Evolutionary conservation across 2,113 vertebrate genomes (phyloP).

Genomic region (Misgurnus mizolepis): DNA sequence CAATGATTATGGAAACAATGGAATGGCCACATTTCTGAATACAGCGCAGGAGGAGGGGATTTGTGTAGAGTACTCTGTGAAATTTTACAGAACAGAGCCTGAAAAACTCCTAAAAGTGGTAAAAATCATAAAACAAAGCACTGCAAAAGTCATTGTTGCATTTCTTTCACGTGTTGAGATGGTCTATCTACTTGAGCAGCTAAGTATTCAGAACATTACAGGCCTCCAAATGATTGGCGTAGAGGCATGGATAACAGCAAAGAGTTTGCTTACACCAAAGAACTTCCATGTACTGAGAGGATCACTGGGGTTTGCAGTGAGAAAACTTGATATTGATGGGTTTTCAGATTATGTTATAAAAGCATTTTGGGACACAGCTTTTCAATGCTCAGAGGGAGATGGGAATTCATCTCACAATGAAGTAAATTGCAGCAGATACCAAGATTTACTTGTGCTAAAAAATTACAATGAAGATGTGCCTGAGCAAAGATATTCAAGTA

Average conservation of each 20-base stretch:
- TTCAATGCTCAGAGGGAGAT: not conserved
- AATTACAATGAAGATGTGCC: not conserved
- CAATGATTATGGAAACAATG: slow-evolving; percentile 75
- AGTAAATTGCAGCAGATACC: not conserved
- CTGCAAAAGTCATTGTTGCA: slow-evolving; percentile 69
- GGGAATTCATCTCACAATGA: not conserved
- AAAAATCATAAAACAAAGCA: slow-evolving; percentile 66
- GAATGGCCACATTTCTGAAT: slow-evolving; percentile 71
- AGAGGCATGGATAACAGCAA: slow-evolving; percentile 72
- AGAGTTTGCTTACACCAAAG: slow-evolving; percentile 66
- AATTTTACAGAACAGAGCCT: slow-evolving; percentile 63
- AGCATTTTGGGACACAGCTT: not conserved
- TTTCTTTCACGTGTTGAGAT: slow-evolving; percentile 72
- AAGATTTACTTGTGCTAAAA: not conserved
- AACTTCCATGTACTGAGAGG: slow-evolving; percentile 32
- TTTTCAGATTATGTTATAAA: not conserved
- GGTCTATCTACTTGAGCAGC: slow-evolving; percentile 68
- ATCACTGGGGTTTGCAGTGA: not conserved
- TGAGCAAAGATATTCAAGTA: not conserved
- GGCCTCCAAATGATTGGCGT: slow-evolving; percentile 72
- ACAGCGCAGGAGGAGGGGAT: slow-evolving; percentile 68
- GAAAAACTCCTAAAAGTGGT: slow-evolving; percentile 67
- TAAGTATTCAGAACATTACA: slow-evolving; percentile 68
- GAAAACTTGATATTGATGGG: not conserved
- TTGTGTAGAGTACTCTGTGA: slow-evolving; percentile 68